Evolutionary conservation across 1,140 invertebrate species (phyloP).

Genomic region (Agrypnia vestita): DNA sequence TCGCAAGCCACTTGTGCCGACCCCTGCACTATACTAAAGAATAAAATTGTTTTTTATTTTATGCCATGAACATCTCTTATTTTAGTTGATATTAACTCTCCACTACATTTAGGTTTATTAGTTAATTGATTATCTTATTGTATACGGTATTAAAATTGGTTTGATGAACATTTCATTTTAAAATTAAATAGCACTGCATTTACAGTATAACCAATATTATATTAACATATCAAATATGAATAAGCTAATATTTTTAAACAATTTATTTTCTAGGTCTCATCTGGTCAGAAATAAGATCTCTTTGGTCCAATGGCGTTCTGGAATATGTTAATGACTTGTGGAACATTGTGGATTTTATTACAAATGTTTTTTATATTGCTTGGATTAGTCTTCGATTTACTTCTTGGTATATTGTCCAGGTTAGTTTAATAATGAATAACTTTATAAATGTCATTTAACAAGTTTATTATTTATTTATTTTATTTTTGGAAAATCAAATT

Average conservation of each 20-base stretch:
- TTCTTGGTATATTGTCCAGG: slow-evolving; percentile 85
- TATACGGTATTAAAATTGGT: too few species aligned
- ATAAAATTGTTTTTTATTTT: too few species aligned
- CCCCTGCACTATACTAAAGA: too few species aligned
- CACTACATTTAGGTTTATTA: too few species aligned
- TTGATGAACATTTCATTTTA: neutral
- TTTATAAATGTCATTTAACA: too few species aligned
- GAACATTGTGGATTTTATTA: slow-evolving; percentile 98
- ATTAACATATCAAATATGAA: neutral
- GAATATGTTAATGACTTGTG: slow-evolving; percentile 95
- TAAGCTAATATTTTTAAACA: neutral
- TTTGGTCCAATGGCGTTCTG: slow-evolving; percentile 90
- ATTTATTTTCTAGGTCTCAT: slow-evolving; percentile 84
- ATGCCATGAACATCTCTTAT: too few species aligned
- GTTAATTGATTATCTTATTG: too few species aligned
- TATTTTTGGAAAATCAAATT: too few species aligned
- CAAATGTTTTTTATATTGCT: slow-evolving; percentile 93
- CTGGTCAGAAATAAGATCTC: slow-evolving; percentile 88
- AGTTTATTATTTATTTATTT: too few species aligned
- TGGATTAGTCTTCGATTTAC: slow-evolving; percentile 89
- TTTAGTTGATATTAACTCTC: too few species aligned
- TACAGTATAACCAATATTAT: neutral
- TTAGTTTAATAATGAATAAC: slow-evolving; percentile 64
- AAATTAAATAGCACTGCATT: neutral
- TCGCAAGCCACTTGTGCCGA: too few species aligned